These are phyloP conservation scores for Mastigias papua DNA, from an alignment of 30 jellyfish, hydroid and myxozoan species.

Conservation along the genomic window DNA sequence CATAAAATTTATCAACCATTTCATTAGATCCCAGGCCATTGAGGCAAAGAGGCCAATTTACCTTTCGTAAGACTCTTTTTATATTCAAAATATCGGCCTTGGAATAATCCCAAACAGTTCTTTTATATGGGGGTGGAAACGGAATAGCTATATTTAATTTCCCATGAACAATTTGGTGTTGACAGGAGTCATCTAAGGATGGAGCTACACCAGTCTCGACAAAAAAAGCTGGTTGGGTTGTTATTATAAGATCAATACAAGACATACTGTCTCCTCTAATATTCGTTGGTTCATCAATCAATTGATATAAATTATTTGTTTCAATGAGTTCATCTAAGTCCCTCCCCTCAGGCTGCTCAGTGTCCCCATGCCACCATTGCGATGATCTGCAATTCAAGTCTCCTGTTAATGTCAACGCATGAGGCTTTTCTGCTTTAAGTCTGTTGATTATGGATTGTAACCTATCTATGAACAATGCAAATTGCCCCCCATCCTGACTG, in stretches of 20 bases:
- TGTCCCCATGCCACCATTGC: background rate
- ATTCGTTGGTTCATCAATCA: conserved; percentile 47
- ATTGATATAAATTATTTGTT: conserved; percentile 25
- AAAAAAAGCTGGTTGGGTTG: background rate
- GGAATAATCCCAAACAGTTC: conserved; percentile 39
- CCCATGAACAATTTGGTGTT: conserved; percentile 31
- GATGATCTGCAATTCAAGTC: background rate
- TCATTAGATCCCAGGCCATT: too few relatives aligned
- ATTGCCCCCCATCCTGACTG: too few relatives aligned
- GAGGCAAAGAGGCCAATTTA: background rate
- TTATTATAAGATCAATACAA: background rate
- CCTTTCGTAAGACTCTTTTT: background rate
- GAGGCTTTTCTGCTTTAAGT: background rate
- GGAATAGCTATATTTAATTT: conserved; percentile 1
- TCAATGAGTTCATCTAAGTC: conserved; percentile 38
- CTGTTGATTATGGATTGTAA: background rate
- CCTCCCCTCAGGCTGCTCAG: conserved; percentile 5
- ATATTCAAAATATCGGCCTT: conserved; percentile 1
- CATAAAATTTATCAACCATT: conserved; percentile 3
- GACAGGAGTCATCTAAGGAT: conserved; percentile 38
- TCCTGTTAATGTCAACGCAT: background rate
- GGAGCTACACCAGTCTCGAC: conserved; percentile 12
- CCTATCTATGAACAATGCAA: too few relatives aligned
- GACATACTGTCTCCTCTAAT: conserved; percentile 16
- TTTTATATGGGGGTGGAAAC: conserved; percentile 24